Evolutionary conservation across 2,888 invertebrate species (phyloP), one percentile per base, ranked within the genome.

Genomic region (Acanthosepion lycidas): DNA sequence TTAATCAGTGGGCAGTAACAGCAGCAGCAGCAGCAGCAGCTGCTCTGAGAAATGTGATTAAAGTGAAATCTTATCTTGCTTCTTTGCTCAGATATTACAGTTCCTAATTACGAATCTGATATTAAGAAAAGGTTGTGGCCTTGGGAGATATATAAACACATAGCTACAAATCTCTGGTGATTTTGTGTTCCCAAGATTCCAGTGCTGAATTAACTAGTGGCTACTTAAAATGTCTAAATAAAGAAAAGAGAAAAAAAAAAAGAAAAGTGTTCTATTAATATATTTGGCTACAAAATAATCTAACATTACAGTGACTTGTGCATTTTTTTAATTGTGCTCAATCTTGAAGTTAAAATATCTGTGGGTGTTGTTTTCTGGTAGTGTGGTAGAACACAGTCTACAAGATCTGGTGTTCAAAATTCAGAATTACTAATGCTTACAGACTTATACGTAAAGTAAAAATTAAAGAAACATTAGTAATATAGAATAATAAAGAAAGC

Each of bases 11-110:
- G n/a, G 12, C 78, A 64, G n/a, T 28, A 78, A 28, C 78, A 78
- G 78, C 78, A 78, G 78, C 78, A 78, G 78, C 78, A 78, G 78
- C 78, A 78, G 78, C 78, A 78, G 78, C 78, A 78, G 78, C n/a
- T 15, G n/a, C 78, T 12, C 78, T 33, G n/a, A 78, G 78, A n/a
- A 78, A n/a, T 78, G n/a, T 78, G 78, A n/a, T 78, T 78, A 33
- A 78, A 78, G n/a, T n/a, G 78, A 78, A 78, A 78, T 78, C 78
- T 78, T 78, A 78, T 28, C 78, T 78, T 78, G n/a, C 78, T 78
- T 78, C 78, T 78, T 78, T 12, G n/a, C 78, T 78, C 15, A 78
- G n/a, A 78, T 78, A 78, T 78, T 78, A n/a, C 78, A 78, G 15
- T 78, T 78, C 78, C 78, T 78, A 78, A 78, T 78, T 78, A 78